Evolutionary conservation across 2,888 invertebrate species (phyloP), one percentile per base, ranked within the genome.

Genomic region (Coenonympha glycerion): DNA sequence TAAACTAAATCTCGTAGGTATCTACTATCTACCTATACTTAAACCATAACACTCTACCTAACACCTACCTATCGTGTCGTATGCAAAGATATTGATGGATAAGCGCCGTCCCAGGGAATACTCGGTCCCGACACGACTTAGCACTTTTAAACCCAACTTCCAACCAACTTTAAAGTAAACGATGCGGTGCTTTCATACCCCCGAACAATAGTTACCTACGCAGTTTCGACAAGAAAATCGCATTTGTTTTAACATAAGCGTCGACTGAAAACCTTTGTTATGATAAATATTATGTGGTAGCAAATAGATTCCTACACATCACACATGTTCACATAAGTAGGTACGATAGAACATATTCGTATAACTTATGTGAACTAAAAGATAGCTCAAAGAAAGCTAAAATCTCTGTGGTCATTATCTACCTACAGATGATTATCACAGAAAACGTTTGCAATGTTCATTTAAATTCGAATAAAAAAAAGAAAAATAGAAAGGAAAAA

Each of bases 1-100:
- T n/a, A n/a, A n/a, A n/a, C n/a, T n/a, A n/a, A n/a, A n/a, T n/a
- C n/a, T n/a, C n/a, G n/a, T n/a, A n/a, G n/a, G n/a, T n/a, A 21
- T 21, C 19, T 21, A 21, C 21, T 21, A 3, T n/a, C 1, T 26
- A 9, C 5, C 6, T 5, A 6, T 21, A 6, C 1, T 30, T 34
- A 19, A 24, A 15, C 39, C 15, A 5, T 24, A 24, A 15, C 22
- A 9, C 39, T 31, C 4, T 30, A 30, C 5, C n/a, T n/a, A n/a
- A n/a, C n/a, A 9, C 11, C 11, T 30, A 9, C 26, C 21, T 3
- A 45, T n/a, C 16, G 41, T 49, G 53, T 59, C 62, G 66, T 84
- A 87, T 87, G 86, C 85, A 85, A 85, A 84, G 78, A 79, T 87
- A 88, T 88, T 87, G 88, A 88, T 86, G 87, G 87, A 87, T 88